Percentiles rank a stretch among this genome's conserved stretches.
Evolutionary conservation across 2,113 vertebrate genomes (phyloP).

Genomic region (Leucopsar rothschildi): DNA sequence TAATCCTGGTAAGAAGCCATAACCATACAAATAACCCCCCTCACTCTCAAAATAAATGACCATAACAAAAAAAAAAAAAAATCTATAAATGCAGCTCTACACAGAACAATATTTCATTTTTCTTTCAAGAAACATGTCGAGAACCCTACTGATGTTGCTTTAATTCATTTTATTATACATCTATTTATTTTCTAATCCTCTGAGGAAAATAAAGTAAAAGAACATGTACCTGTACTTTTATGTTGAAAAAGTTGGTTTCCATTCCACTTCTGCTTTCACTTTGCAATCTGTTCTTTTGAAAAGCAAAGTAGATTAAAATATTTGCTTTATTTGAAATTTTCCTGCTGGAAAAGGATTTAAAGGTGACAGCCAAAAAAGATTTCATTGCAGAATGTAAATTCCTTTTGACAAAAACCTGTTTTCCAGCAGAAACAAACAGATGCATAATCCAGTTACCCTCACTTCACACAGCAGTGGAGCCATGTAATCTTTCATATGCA

Average conservation of each 20-base stretch:
- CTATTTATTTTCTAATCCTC: slow-evolving; percentile 1
- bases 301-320: background rate
- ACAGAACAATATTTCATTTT: background rate
- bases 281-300: background rate
- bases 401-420: background rate
- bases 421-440: background rate
- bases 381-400: background rate
- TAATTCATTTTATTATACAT: slow-evolving; percentile 13
- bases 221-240: background rate
- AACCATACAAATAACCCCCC: background rate
- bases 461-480: background rate
- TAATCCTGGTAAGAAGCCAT: slow-evolving; percentile 3
- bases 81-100: background rate
- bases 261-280: background rate
- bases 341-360: background rate
- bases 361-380: background rate
- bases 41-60: background rate
- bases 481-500: background rate
- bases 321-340: background rate
- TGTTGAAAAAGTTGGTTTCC: background rate
- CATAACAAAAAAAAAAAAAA: background rate
- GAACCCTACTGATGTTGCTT: background rate
- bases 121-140: background rate
- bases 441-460: background rate
- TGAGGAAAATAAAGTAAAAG: background rate